Evolutionary conservation across 1,140 invertebrate species (phyloP).

Genomic region (Aplysia californica): DNA sequence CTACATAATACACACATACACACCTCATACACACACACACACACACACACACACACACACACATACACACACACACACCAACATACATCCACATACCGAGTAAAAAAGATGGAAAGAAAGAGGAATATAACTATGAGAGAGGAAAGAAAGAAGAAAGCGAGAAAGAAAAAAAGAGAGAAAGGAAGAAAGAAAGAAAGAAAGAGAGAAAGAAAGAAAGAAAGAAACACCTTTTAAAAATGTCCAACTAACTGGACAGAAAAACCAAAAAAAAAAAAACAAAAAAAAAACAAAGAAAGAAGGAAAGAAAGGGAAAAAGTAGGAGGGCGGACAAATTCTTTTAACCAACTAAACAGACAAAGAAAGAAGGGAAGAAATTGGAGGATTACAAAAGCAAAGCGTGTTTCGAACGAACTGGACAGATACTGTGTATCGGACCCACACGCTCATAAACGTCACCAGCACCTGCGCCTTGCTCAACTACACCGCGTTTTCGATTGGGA

Average conservation of each 20-base stretch:
- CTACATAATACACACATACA: no score
- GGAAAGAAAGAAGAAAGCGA: neutral
- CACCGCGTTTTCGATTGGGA: no score
- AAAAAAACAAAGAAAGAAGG: neutral
- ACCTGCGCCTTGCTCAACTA: no score
- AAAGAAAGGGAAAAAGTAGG: neutral
- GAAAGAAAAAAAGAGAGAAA: conserved; percentile 2
- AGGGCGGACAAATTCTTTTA: neutral
- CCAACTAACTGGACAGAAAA: neutral
- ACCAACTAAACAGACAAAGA: neutral
- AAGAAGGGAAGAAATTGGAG: neutral
- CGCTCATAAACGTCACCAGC: no score
- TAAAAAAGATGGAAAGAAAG: neutral
- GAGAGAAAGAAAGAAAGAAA: neutral
- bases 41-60: neutral
- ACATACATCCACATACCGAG: no score
- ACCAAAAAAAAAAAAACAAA: neutral
- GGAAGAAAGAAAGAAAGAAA: neutral
- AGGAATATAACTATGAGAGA: neutral
- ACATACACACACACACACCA: neutral
- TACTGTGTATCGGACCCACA: neutral
- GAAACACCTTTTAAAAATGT: neutral
- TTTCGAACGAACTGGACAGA: neutral
- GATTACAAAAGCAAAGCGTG: neutral
- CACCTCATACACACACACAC: no score